Percentiles rank a stretch among this genome's conserved stretches.
Evolutionary conservation across 2,113 vertebrate genomes (phyloP).

Genomic region (Apodemus speciosus): DNA sequence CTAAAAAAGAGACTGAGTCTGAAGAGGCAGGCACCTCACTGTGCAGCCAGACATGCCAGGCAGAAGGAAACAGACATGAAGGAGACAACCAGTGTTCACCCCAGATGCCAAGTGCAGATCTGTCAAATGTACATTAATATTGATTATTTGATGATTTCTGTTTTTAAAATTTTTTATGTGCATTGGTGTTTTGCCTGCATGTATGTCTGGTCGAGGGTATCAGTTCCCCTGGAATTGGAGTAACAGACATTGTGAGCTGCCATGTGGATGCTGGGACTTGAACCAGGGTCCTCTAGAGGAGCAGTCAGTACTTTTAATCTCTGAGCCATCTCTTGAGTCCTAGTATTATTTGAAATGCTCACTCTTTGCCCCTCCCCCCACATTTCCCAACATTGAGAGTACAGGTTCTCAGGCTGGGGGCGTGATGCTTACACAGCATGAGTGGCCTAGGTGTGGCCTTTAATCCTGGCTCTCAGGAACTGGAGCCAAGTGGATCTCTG

Average conservation of each 20-base stretch:
- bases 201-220: too few species aligned
- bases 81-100: not conserved
- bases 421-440: not conserved
- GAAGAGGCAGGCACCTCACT: not conserved
- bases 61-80: not conserved
- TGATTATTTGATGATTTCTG: not conserved
- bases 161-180: too few species aligned
- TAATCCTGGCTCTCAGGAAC: not conserved
- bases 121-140: not conserved
- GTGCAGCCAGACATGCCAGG: not conserved
- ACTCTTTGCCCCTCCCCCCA: not conserved
- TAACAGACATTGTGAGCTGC: too few species aligned
- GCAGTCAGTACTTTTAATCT: too few species aligned
- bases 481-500: not conserved
- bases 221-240: too few species aligned
- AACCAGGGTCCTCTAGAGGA: too few species aligned
- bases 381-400: not conserved
- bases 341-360: slow-evolving; percentile 22
- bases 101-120: not conserved
- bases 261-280: too few species aligned
- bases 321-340: too few species aligned
- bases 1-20: not conserved
- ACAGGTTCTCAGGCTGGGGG: not conserved
- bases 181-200: too few species aligned
- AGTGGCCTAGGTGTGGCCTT: too few species aligned